Evolutionary conservation across 2,888 invertebrate genomes (phyloP), one percentile per base, ranked within the genome.

Genomic region (Lycophotia porphyrea): DNA sequence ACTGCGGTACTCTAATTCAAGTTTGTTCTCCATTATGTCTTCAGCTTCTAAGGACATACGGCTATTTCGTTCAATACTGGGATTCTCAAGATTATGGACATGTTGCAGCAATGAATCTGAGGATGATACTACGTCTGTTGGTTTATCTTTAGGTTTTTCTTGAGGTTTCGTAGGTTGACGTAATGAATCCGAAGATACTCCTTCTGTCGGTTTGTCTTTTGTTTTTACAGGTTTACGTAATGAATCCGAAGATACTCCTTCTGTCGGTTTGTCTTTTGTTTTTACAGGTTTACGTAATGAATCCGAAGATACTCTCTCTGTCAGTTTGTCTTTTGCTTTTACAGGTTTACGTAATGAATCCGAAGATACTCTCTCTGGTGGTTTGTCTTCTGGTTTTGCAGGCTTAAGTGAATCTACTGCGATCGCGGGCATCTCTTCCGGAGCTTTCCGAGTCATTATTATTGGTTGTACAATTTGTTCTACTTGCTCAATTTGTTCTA

Each of bases 71-170:
- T 92, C 92, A 63, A 90, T 85, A 68, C 91, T 92, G 3, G 93
- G 90, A 61, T 87, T 90, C 84, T 96, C 95, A 76, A 95, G 90
- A 88, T 95, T 92, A 81, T 94, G 91, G 13, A 95, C 89, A 74
- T 94, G 93, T 86, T 95, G 93, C 5, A 94, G 89, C 44, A 95
- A 86, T 34, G 95, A 95, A 87, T 94, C 93, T 5, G 95, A 95
- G 1, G 95, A 95, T 74, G 84, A 91, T 18, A 80, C 88, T 79
- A 87, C 92, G 1, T 69, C 68, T 67, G 31, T 24, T 52, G 47
- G 13, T 61, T 77, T 76, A 47, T 73, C 21, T 63, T 64, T 81
- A 9, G n/a, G 66, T 61, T 77, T 76, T 44, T 73, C 21, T 63
- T 64, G 76, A 9, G n/a, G 66, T 47, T 39, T 27, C 18, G 15